phyloP scores from a whole-genome alignment of 2,797 vertebrate species.

The Rhadinocentrus ornatus region DNA sequence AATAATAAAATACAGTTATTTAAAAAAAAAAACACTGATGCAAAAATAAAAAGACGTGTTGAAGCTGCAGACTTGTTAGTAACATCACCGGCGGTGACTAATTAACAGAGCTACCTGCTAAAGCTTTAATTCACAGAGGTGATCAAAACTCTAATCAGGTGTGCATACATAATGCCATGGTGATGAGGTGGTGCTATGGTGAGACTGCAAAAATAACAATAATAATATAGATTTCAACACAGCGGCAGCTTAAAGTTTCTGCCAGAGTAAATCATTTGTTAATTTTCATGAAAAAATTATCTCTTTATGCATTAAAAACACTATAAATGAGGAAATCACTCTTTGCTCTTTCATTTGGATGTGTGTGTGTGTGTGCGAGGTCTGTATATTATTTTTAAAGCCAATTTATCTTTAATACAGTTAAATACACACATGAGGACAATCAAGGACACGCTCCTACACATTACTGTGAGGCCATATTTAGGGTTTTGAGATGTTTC shows the following conservation, averaged over 20 bases:
- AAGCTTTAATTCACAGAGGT: conserved; percentile 60
- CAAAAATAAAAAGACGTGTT: background rate
- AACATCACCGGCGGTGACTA: conserved; percentile 34
- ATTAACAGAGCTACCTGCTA: conserved; percentile 63
- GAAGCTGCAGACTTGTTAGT: conserved; percentile 25
- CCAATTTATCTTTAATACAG: conserved; percentile 15
- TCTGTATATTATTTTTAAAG: conserved; percentile 20
- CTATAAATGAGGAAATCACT: conserved; percentile 80
- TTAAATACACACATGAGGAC: background rate
- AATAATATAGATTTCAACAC: conserved; percentile 68
- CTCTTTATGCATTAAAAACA: conserved; percentile 80
- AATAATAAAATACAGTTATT: background rate
- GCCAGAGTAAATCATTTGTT: conserved; percentile 76
- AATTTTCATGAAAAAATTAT: conserved; percentile 84
- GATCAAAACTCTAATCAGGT: conserved; percentile 74
- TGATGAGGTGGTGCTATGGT: conserved; percentile 12
- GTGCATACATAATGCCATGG: conserved; percentile 59
- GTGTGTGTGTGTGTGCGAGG: conserved; percentile 9
- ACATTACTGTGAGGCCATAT: background rate
- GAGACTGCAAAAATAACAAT: conserved; percentile 65
- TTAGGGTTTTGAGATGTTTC: background rate
- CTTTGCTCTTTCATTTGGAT: conserved; percentile 67
- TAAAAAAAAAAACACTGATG: conserved; percentile 4
- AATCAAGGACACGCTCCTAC: background rate
- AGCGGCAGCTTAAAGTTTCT: conserved; percentile 62